Conservation (phyloP, 2,113 vertebrate species). For the Vanacampus margaritifer region DNA sequence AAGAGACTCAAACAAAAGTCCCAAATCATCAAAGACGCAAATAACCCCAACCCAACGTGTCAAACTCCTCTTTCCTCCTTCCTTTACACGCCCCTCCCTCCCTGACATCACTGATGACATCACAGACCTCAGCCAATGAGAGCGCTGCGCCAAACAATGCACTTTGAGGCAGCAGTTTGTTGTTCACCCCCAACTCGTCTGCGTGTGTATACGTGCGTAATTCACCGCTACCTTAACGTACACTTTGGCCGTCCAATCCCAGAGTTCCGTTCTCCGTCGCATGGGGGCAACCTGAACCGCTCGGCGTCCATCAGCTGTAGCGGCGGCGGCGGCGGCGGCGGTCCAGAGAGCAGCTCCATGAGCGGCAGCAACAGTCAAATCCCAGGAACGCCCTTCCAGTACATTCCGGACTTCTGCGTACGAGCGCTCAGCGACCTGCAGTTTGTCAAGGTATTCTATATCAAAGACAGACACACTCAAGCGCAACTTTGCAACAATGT, state of each 20-base stretch:
- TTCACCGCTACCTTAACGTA: neutral
- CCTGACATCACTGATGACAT: conserved; percentile 27
- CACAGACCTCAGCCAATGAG: conserved; percentile 27
- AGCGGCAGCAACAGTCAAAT: conserved; percentile 81
- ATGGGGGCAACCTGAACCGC: conserved; percentile 81
- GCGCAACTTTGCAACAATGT: no score
- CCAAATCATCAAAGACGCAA: no score
- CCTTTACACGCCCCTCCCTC: neutral
- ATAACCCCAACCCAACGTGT: neutral
- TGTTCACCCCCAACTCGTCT: conserved; percentile 19
- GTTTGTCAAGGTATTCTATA: conserved; percentile 82
- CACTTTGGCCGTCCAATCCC: conserved; percentile 24
- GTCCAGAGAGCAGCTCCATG: conserved; percentile 64
- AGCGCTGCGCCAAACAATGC: conserved; percentile 22
- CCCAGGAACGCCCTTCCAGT: conserved; percentile 69
- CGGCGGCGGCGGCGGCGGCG: conserved; percentile 76
- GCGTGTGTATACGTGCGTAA: conserved; percentile 6
- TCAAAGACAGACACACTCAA: neutral
- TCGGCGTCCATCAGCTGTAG: conserved; percentile 84
- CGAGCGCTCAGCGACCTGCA: conserved; percentile 87
- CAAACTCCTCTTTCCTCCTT: neutral
- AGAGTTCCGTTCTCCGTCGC: conserved; percentile 86
- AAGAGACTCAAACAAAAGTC: no score
- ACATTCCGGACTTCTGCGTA: conserved; percentile 90
- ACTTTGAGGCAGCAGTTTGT: conserved; percentile 39